These are phyloP conservation scores for Drosophila ananassae DNA, from an alignment of 1,140 invertebrate genomes.

Conservation along the genomic window DNA sequence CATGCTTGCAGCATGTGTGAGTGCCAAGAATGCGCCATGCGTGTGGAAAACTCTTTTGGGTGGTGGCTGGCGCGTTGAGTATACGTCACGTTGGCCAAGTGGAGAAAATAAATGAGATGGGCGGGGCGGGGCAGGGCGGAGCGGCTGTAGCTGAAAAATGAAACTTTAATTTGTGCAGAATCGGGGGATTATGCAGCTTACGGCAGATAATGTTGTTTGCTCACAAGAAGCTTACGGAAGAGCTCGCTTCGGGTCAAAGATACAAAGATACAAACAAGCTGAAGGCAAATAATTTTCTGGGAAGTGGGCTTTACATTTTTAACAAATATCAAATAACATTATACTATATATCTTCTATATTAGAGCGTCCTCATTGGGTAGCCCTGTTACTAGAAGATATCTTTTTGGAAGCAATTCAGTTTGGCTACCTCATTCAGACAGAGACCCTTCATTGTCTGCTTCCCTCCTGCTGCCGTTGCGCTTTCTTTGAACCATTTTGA, in stretches of 20 bases:
- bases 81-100: constrained; percentile 65
- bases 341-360: not conserved
- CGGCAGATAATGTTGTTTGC: constrained; percentile 26
- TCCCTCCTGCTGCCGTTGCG: not conserved
- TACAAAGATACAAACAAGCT: not conserved
- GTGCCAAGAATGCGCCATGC: constrained; percentile 57
- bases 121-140: not conserved
- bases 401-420: no score
- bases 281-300: no score
- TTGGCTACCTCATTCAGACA: constrained; percentile 4
- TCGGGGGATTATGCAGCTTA: constrained; percentile 32
- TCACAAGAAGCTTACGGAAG: constrained; percentile 36
- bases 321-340: no score
- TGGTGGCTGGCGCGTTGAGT: constrained; percentile 57
- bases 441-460: constrained; percentile 19
- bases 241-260: not conserved
- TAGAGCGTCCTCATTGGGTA: no score
- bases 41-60: constrained; percentile 56
- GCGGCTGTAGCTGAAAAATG: constrained; percentile 2
- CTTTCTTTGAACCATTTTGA: constrained; percentile 31
- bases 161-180: constrained; percentile 47
- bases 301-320: no score
- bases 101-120: constrained; percentile 18
- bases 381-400: no score
- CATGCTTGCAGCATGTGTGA: constrained; percentile 4